Conservation (phyloP, 1,140 invertebrate species). For the Neodiprion pinetum region DNA sequence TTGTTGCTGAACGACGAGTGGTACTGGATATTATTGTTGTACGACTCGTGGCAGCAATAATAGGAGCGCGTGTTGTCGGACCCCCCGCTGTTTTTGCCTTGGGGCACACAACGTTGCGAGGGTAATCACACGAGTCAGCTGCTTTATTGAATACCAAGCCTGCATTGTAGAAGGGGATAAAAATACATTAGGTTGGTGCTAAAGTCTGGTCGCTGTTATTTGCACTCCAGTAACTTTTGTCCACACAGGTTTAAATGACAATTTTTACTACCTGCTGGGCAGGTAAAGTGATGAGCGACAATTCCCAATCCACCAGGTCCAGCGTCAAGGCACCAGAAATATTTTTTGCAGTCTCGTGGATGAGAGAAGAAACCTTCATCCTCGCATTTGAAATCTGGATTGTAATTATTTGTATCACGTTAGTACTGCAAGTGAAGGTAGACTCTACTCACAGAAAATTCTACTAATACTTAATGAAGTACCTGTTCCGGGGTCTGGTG, state of each 20-base stretch:
- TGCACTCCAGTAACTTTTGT: no score
- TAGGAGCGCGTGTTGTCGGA: constrained; percentile 59
- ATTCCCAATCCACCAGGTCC: constrained; percentile 88
- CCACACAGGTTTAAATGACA: constrained; percentile 1
- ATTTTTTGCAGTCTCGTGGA: constrained; percentile 91
- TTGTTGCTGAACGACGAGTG: constrained; percentile 62
- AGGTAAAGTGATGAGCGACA: constrained; percentile 92
- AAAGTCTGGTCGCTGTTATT: no score
- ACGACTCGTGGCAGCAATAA: constrained; percentile 59
- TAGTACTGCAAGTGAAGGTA: background rate
- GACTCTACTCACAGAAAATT: constrained; percentile 20
- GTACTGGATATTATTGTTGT: constrained; percentile 58
- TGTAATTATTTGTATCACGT: background rate
- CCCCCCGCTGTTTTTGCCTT: constrained; percentile 60
- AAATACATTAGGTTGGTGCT: background rate
- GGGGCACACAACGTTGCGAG: constrained; percentile 83
- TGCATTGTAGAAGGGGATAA: constrained; percentile 41
- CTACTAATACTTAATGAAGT: constrained; percentile 10
- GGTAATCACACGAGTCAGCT: constrained; percentile 91
- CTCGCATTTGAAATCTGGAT: constrained; percentile 85
- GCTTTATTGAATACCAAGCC: constrained; percentile 90
- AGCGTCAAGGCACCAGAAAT: constrained; percentile 93
- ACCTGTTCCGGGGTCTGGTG: constrained; percentile 87
- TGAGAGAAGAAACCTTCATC: constrained; percentile 95
- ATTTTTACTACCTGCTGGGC: constrained; percentile 75